A percentile compares a stretch with the other conserved stretches of the same genome.
Evolutionary conservation across 2,888 invertebrate genomes (phyloP).

Genomic region (Campoplex nolae): DNA sequence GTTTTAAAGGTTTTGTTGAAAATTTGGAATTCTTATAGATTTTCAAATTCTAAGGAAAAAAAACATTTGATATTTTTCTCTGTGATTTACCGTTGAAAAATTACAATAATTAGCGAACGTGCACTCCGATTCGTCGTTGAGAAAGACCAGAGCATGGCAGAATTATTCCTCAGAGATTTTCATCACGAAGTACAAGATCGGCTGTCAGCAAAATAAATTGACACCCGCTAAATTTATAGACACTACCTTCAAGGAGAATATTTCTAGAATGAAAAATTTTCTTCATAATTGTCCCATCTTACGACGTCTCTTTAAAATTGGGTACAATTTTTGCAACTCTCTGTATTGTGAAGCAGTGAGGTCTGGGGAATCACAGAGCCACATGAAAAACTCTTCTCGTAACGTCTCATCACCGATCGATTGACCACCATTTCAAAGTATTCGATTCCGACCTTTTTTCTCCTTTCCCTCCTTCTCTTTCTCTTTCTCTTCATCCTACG

Average conservation of each 20-base stretch:
- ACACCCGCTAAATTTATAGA: too few species aligned
- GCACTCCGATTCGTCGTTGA: neutral
- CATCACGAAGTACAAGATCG: neutral
- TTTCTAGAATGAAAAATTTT: neutral
- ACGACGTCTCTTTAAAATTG: too few species aligned
- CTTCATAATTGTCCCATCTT: neutral
- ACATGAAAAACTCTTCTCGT: conserved; percentile 37
- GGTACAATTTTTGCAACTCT: neutral
- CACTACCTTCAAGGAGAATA: too few species aligned
- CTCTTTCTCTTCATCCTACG: neutral
- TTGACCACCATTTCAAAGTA: conserved; percentile 51
- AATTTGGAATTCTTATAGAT: neutral
- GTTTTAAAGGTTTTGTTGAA: neutral
- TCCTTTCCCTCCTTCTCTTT: neutral
- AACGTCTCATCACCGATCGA: conserved; percentile 52
- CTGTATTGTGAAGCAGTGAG: neutral
- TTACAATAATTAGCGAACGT: neutral
- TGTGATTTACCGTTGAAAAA: neutral
- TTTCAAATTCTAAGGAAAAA: neutral
- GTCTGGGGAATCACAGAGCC: conserved; percentile 24
- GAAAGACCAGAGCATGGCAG: neutral
- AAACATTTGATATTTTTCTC: neutral
- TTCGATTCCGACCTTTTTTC: conserved; percentile 31
- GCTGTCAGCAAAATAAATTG: neutral
- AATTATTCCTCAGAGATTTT: neutral